These are phyloP conservation scores for Planiliza haematocheilus DNA, from an alignment of 2,113 vertebrate genomes.

Conservation along the genomic window DNA sequence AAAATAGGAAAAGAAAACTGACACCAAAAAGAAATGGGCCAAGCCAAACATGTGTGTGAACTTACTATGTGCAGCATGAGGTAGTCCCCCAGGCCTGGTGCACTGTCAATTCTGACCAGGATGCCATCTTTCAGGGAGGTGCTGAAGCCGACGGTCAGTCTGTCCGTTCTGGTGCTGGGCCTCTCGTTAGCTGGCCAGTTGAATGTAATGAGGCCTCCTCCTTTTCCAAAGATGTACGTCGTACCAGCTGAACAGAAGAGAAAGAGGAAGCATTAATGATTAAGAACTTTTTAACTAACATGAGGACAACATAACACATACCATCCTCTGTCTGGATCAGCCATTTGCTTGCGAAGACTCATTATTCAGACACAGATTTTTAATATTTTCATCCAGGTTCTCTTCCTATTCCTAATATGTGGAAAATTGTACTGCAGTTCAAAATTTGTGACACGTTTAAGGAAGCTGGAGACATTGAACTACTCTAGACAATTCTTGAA, in stretches of 20 bases:
- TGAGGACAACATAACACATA: too few relatives aligned
- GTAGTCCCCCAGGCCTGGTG: conserved; percentile 95
- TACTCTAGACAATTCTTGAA: too few relatives aligned
- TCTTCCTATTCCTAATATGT: too few relatives aligned
- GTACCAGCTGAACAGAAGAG: conserved; percentile 88
- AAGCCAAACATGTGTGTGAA: conserved; percentile 45
- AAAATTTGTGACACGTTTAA: too few relatives aligned
- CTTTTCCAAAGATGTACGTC: conserved; percentile 97
- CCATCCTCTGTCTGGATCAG: too few relatives aligned
- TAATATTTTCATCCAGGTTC: too few relatives aligned
- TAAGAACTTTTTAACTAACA: neutral
- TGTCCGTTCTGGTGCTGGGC: conserved; percentile 95
- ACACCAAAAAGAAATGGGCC: neutral
- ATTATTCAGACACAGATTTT: too few relatives aligned
- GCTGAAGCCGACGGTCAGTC: conserved; percentile 89
- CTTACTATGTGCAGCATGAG: conserved; percentile 99
- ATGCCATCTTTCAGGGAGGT: conserved; percentile 94
- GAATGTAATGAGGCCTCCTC: conserved; percentile 94
- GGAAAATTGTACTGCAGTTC: too few relatives aligned
- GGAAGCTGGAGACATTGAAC: too few relatives aligned
- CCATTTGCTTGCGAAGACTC: too few relatives aligned
- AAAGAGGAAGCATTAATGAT: neutral
- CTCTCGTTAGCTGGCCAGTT: conserved; percentile 97
- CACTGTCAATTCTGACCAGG: conserved; percentile 95
- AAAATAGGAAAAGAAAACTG: neutral